These are phyloP conservation scores for Notodonta dromedarius DNA, from an alignment of 2,888 invertebrate genomes.

Conservation along the genomic window DNA sequence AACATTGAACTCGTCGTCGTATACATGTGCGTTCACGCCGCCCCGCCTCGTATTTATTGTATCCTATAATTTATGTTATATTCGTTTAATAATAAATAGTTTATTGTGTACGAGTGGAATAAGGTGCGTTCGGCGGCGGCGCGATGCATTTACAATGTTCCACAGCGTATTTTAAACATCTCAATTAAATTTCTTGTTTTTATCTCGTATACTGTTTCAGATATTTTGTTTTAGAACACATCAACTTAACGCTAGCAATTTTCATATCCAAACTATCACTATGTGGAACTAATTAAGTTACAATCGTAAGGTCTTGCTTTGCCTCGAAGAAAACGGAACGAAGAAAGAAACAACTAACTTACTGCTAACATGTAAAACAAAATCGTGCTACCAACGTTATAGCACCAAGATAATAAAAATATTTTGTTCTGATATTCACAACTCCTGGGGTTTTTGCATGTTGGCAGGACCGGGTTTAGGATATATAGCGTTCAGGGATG, in stretches of 20 bases:
- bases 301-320: constrained; percentile 36
- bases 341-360: constrained; percentile 57
- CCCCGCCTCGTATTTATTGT: constrained; percentile 46
- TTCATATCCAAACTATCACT: constrained; percentile 60
- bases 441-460: constrained; percentile 44
- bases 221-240: constrained; percentile 83
- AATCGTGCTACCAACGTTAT: constrained; percentile 66
- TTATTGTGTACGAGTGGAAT: constrained; percentile 50
- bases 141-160: constrained; percentile 60
- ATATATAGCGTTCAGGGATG: too few relatives aligned
- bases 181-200: constrained; percentile 64
- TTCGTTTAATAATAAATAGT: constrained; percentile 49
- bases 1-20: constrained; percentile 81
- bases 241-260: constrained; percentile 73
- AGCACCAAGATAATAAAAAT: constrained; percentile 71
- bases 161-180: constrained; percentile 62
- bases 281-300: constrained; percentile 51
- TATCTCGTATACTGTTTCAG: constrained; percentile 83
- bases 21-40: constrained; percentile 78
- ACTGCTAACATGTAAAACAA: constrained; percentile 50
- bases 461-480: constrained; percentile 15
- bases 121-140: constrained; percentile 52
- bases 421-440: constrained; percentile 71
- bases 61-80: constrained; percentile 37
- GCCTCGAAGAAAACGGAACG: constrained; percentile 44